Base-by-base conservation (phyloP, 2,888 invertebrate genomes). In the Ryuthela nishihirai region DNA sequence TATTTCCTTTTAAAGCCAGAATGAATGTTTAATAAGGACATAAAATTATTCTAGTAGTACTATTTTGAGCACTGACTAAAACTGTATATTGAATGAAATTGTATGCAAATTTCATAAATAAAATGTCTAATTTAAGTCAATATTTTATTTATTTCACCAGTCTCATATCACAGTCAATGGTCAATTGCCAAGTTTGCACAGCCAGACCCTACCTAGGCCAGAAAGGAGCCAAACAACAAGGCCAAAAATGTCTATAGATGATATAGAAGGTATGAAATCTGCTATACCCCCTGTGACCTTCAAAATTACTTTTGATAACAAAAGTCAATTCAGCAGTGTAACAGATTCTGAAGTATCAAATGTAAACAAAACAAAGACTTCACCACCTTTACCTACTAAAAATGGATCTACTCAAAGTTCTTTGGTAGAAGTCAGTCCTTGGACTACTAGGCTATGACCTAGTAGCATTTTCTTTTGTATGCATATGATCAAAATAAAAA, bases 131-230 rank as follows among this genome's bases (percentile, higher is more conserved):
- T 6, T 34, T 5, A 9, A 34, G 17, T 15, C 17, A 34, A 34
- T 34, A 17, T 1, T 12, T 29, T 36, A 24, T 20, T 23, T 15
- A 7, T 34, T 26, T 15, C 34, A n/a, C n/a, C n/a, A n/a, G n/a
- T n/a, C n/a, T n/a, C n/a, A 58, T 46, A 42, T 58, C 2, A 58
- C 56, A 35, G 49, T 58, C 24, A 58, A 58, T 34, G 56, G 56
- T 6, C 56, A 52, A 46, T 23, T 58, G 20, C 50, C 50, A 20
- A 23, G 45, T 21, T 26, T 34, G 15, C 56, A 50, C 23, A 46
- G 45, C 38, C 50, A 50, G 21, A 45, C 41, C 6, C 6, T 41
- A n/a, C 21, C 38, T 23, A 26, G 34, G 24, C 21, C 18, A 3
- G 41, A 52, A 7, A 50, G 43, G 42, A n/a, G 18, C 7, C 34